A percentile compares a stretch with the other conserved stretches of the same genome.
Evolutionary conservation across 2,888 invertebrate genomes (phyloP).

Genomic region (Chrysolina oricalcia): DNA sequence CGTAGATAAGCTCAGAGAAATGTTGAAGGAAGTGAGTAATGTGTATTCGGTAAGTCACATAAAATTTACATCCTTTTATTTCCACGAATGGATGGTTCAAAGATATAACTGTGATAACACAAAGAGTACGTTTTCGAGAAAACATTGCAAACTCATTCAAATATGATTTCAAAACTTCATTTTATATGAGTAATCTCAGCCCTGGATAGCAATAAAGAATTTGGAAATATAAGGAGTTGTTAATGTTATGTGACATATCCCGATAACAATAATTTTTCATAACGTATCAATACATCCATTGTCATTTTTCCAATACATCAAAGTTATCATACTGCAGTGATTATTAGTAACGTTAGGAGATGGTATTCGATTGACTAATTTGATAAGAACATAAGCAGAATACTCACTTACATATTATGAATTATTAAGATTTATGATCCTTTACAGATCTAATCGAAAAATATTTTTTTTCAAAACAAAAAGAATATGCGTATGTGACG

Average conservation of each 20-base stretch:
- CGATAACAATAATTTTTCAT: background rate
- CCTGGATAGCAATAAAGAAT: background rate
- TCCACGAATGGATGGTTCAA: conserved; percentile 18
- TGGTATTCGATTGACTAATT: too few relatives aligned
- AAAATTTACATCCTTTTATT: conserved; percentile 41
- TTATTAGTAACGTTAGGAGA: too few relatives aligned
- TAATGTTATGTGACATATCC: conserved; percentile 16
- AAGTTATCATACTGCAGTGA: too few relatives aligned
- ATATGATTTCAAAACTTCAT: background rate
- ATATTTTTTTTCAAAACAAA: too few relatives aligned
- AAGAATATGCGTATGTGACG: too few relatives aligned
- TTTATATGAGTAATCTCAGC: background rate
- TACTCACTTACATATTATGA: too few relatives aligned
- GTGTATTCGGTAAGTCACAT: conserved; percentile 52
- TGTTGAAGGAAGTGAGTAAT: conserved; percentile 74
- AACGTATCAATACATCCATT: background rate
- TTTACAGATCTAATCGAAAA: too few relatives aligned
- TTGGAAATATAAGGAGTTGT: conserved; percentile 24
- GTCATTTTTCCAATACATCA: background rate
- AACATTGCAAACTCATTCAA: too few relatives aligned
- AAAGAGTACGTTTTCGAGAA: background rate
- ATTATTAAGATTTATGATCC: too few relatives aligned
- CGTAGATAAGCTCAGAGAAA: conserved; percentile 74
- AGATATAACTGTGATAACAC: background rate
- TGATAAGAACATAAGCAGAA: too few relatives aligned